Evolutionary conservation across 2,797 vertebrate genomes (phyloP).

Genomic region (Diceros bicornis): DNA sequence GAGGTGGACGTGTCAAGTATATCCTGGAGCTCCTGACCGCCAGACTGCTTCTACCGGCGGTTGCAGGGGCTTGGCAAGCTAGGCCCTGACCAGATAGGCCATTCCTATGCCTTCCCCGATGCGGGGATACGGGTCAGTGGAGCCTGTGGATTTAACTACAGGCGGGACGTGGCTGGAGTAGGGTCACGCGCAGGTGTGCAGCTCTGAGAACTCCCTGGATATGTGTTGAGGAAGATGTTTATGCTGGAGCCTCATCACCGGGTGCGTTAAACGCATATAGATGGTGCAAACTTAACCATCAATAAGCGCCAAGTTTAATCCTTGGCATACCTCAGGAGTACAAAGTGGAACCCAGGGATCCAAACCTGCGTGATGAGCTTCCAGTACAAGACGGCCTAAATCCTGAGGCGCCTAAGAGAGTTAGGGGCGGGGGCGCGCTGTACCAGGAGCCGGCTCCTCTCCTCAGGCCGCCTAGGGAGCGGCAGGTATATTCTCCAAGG

Average conservation of each 20-base stretch:
- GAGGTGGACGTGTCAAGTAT: constrained; percentile 70
- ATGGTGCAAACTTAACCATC: background rate
- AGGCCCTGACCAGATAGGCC: background rate
- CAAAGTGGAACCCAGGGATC: background rate
- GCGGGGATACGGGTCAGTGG: background rate
- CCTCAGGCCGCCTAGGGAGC: background rate
- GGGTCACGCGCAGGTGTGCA: background rate
- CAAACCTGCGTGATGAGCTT: background rate
- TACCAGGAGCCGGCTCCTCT: background rate
- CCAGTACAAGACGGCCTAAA: background rate
- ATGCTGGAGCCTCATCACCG: background rate
- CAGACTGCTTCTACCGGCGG: background rate
- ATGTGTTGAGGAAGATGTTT: background rate
- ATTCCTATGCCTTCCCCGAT: background rate
- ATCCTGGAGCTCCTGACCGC: constrained; percentile 36
- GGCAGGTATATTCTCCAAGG: background rate
- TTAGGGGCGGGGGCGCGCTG: background rate
- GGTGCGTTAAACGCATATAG: background rate
- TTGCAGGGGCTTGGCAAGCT: background rate
- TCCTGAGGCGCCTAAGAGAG: background rate
- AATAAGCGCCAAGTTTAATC: background rate
- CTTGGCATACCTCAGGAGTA: background rate
- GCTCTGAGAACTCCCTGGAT: background rate
- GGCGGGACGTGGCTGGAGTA: background rate
- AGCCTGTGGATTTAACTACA: background rate